A percentile compares a stretch with the other conserved stretches of the same genome.
phyloP scores from a whole-genome alignment of 2,888 invertebrate genomes.

The Brachyptera risi region DNA sequence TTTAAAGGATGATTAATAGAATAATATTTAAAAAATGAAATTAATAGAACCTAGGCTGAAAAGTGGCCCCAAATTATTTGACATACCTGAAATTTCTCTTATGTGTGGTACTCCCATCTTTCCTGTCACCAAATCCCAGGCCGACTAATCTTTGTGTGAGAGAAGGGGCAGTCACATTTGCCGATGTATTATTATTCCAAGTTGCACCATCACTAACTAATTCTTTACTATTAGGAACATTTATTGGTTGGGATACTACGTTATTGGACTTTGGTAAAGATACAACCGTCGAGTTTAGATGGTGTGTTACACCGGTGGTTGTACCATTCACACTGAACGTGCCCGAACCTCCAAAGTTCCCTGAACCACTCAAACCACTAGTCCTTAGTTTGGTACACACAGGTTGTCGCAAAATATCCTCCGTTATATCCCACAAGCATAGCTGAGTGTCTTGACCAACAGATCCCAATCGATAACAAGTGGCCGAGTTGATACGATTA shows the following conservation, averaged over 20 bases:
- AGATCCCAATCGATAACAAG: slow-evolving; percentile 83
- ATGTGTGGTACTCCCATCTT: slow-evolving; percentile 54
- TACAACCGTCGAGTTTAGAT: slow-evolving; percentile 22
- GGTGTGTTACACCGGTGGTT: slow-evolving; percentile 21
- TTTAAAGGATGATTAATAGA: too few species aligned
- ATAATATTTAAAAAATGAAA: too few species aligned
- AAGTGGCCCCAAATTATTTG: too few species aligned
- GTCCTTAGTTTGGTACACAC: slow-evolving; percentile 46
- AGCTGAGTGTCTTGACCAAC: slow-evolving; percentile 97
- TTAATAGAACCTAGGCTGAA: too few species aligned
- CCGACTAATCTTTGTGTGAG: slow-evolving; percentile 68
- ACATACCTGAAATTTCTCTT: too few species aligned
- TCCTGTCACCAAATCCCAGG: slow-evolving; percentile 62
- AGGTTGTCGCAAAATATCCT: slow-evolving; percentile 85
- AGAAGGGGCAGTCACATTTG: slow-evolving; percentile 43
- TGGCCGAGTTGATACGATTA: slow-evolving; percentile 48
- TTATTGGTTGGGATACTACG: slow-evolving; percentile 23
- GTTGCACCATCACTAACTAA: slow-evolving; percentile 22
- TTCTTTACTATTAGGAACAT: slow-evolving; percentile 28
- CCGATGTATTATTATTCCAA: slow-evolving; percentile 22
- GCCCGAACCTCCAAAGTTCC: slow-evolving; percentile 41
- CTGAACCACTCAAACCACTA: slow-evolving; percentile 36
- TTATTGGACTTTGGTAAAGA: slow-evolving; percentile 28
- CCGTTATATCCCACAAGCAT: slow-evolving; percentile 97
- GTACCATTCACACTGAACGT: slow-evolving; percentile 31